Conservation (phyloP, 30 jellyfish, hydroid and myxozoan species). For the Aurelia aurita region DNA sequence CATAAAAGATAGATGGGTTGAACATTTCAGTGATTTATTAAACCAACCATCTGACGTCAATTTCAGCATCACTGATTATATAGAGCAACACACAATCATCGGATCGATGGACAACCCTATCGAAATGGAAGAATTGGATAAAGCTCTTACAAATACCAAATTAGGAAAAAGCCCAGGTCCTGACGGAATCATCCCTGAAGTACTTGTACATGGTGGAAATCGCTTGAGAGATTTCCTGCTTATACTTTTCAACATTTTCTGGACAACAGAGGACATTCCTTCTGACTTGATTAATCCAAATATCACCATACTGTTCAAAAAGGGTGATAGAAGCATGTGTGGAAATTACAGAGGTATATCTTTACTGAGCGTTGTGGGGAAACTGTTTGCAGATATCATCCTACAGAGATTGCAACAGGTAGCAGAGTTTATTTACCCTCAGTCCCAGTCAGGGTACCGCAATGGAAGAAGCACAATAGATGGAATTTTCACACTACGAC, state of each 20-base stretch:
- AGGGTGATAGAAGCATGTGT: slow-evolving; percentile 28
- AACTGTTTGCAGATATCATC: slow-evolving; percentile 20
- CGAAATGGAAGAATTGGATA: slow-evolving; percentile 32
- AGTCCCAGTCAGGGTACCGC: slow-evolving; percentile 34
- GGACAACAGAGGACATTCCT: slow-evolving; percentile 34
- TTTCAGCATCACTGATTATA: slow-evolving; percentile 9
- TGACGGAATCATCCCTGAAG: slow-evolving; percentile 53
- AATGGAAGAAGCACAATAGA: slow-evolving; percentile 5
- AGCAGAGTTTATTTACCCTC: not conserved
- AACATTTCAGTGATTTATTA: slow-evolving; percentile 56
- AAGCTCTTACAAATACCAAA: slow-evolving; percentile 12
- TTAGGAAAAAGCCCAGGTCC: slow-evolving; percentile 40
- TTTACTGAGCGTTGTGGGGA: slow-evolving; percentile 43
- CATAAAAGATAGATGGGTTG: slow-evolving; percentile 64
- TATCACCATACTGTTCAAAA: slow-evolving; percentile 20
- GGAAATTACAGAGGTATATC: slow-evolving; percentile 62
- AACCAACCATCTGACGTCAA: slow-evolving; percentile 62
- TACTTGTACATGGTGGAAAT: slow-evolving; percentile 42
- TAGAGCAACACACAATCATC: slow-evolving; percentile 26
- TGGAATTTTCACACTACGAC: no score
- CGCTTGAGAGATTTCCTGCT: slow-evolving; percentile 10
- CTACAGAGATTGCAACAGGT: not conserved
- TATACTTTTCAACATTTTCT: slow-evolving; percentile 7
- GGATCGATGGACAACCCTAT: slow-evolving; percentile 21
- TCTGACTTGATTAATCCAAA: slow-evolving; percentile 51